Base-by-base conservation (phyloP, 2,113 vertebrate species). In the Haemorhous mexicanus region DNA sequence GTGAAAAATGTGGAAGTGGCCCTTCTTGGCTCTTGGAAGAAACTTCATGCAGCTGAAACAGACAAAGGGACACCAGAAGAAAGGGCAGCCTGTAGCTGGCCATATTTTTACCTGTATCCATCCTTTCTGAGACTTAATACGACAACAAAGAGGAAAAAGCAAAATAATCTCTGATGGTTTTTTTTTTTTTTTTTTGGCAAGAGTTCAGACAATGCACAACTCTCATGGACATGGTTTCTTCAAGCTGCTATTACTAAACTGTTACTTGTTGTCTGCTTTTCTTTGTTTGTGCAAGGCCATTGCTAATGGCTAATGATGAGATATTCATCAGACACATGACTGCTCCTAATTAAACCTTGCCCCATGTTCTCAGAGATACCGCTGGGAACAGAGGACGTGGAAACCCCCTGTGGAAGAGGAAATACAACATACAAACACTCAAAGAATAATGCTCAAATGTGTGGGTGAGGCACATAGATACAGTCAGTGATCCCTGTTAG, bases 291-390 rank as follows among this genome's bases (percentile, higher is more conserved):
- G 64, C 59, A 87, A 91, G 76, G 78, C 87, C 46, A 62, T 32
- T 76, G 84, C 47, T 95, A 96, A 89, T 93, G 72, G 90, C 37
- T 95, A 95, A 89, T 83, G 68, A 96, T 49, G 69, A 96, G 91
- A 95, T 86, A 96, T 67, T 94, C 28, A 95, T 96, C 87, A 96
- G 92, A 93, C 95, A 78, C 76, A 93, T 74, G 92, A 96, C 73
- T 94, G 89, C 62, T 95, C 55, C 97, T 95, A 96, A 96, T 96
- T 95, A 95, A 95, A 95, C 56, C 85, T 93, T 96, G 93, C 47
- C 92, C 73, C 83, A 27, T 46, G 80, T 95, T 94, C 82, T 93
- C 84, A 94, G 89, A 94, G 84, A 94, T 67, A 90, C 76, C 22
- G 44, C 90, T 94, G 95, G 44, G 88, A 95, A 87, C 76, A 95